Base-by-base conservation (phyloP, 2,888 invertebrate species). In the Syrphus vitripennis region DNA sequence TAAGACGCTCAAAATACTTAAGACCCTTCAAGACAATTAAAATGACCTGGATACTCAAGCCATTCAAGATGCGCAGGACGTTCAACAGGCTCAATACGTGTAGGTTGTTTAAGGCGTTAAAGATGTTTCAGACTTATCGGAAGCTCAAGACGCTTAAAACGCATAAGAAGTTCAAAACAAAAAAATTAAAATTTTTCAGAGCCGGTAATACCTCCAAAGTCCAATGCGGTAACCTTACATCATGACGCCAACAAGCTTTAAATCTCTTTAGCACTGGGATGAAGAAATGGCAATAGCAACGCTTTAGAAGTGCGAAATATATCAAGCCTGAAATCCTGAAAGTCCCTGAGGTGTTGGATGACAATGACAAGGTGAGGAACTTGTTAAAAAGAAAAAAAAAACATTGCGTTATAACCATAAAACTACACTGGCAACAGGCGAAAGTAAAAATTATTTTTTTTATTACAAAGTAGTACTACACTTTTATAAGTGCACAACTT, bases 291-390 rank as follows among this genome's bases (percentile, higher is more conserved):
- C 69, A 37, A 53, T 48, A 63, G 26, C 34, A 40, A 75, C 21
- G 26, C 14, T 29, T 9, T 5, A 57, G 26, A 61, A n/a, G 50
- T 37, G 74, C n/a, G 7, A 31, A 10, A 12, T 12, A 21, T 14
- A 34, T 57, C 4, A 21, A 34, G 9, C 29, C 10, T 19, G 12
- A 57, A 57, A 57, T 19, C 16, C 29, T 37, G 12, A 40, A 24
- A 53, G 37, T 26, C 67, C 31, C 40, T 63, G 55, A 83, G 67
- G 80, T 76, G 75, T 76, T 80, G 59, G 65, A 71, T 53, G 83
- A 75, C 75, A 80, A 71, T 53, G 83, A 75, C 75, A 80, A 80
- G 80, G 80, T 76, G 65, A 71, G 70, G 71, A 71, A 72, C 75
- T 67, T 70, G 63, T 70, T 48, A 42, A 65, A 74, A 79, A 72